Base-by-base conservation (phyloP, 2,113 vertebrate species). In the Tetrao urogallus region DNA sequence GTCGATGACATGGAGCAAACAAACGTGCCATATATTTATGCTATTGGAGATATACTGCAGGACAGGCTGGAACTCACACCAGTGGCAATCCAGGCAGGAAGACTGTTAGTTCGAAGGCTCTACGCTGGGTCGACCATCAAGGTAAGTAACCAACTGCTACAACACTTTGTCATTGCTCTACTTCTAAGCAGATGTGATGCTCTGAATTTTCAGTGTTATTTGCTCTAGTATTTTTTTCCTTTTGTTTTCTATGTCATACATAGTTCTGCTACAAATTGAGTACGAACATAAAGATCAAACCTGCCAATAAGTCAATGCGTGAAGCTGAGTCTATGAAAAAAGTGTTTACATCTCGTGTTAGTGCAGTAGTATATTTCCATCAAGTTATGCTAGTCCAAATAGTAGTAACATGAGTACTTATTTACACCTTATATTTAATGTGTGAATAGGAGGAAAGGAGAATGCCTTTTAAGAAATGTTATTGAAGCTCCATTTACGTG, bases 71-170 rank as follows among this genome's bases (percentile, higher is more conserved):
- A 98, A 12, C 97, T 98, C 58, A 98, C 98, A 3, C 98, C 98
- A 0, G 98, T 99, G n/a, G 98, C 98, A 16, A 98, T 98, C 95
- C 98, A 98, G 88, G 98, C 98, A 7, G 98, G 98, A 32, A 97
- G 94, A 10, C 21, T 99, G 42, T 95, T 99, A 74, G 97, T 97
- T 11, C 97, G 10, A 64, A 97, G 98, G 90, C 98, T 99, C 20
- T 99, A 98, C 22, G 97, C 71, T 24, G 97, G 97, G 32, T 94
- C 96, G 84, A 88, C 71, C 11, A 24, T 88, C 42, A 98, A 98
- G 97, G 98, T 98, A 96, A 97, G 96, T 21, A 69, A 6, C 27
- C 34, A 60, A 4, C 25, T 93, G 34, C 38, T 52, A 45, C 16
- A 21, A 54, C 86, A 64, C 13, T 7, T 47, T 77, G 6, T 48